Evolutionary conservation across 2,797 vertebrate genomes (phyloP).

Genomic region (Sylvilagus floridanus): DNA sequence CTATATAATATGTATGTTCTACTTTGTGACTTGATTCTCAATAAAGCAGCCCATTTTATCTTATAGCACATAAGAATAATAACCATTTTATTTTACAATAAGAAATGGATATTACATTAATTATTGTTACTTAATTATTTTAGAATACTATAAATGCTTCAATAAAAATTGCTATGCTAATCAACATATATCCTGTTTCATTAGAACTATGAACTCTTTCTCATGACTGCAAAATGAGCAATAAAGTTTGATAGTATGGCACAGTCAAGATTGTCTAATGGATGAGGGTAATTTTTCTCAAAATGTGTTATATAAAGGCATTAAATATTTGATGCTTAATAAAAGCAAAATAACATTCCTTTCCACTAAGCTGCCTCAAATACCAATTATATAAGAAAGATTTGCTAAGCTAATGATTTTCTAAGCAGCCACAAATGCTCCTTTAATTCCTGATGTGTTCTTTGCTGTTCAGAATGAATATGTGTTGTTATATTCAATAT

Average conservation of each 20-base stretch:
- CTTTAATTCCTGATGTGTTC: constrained; percentile 69
- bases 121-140: constrained; percentile 77
- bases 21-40: constrained; percentile 3
- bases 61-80: constrained; percentile 1
- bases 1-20: not conserved
- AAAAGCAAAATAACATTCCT: constrained; percentile 77
- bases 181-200: constrained; percentile 77
- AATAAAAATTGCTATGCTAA: constrained; percentile 71
- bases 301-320: constrained; percentile 75
- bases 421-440: constrained; percentile 78
- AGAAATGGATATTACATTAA: constrained; percentile 70
- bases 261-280: constrained; percentile 64
- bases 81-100: constrained; percentile 68
- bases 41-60: constrained; percentile 37
- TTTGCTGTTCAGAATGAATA: constrained; percentile 68
- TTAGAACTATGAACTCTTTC: constrained; percentile 73
- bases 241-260: constrained; percentile 67
- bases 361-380: constrained; percentile 77
- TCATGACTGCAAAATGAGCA: constrained; percentile 74
- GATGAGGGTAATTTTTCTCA: constrained; percentile 75
- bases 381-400: constrained; percentile 77
- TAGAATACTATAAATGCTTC: constrained; percentile 70
- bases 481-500: constrained; percentile 52
- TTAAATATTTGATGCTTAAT: constrained; percentile 83
- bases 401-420: constrained; percentile 79